Conservation (phyloP, 2,888 invertebrate species). For the Callosobruchus maculatus region DNA sequence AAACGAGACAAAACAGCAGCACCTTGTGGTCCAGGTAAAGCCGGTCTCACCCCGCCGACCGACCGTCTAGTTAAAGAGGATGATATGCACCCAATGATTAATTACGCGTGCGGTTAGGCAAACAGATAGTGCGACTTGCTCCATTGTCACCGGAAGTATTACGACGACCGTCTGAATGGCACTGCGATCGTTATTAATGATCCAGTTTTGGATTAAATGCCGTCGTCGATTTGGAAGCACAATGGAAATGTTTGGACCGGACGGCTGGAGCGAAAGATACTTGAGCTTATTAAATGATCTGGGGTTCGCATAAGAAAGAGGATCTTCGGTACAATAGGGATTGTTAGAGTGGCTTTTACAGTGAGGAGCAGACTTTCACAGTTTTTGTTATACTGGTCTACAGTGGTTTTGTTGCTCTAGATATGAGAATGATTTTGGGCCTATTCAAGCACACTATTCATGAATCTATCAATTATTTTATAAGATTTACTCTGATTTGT, state of each 20-base stretch:
- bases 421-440: too few species aligned
- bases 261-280: not conserved
- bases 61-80: slow-evolving; percentile 47
- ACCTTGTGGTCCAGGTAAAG: not conserved
- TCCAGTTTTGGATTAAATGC: slow-evolving; percentile 40
- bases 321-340: too few species aligned
- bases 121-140: slow-evolving; percentile 43
- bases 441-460: too few species aligned
- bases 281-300: not conserved
- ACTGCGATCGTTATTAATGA: slow-evolving; percentile 47
- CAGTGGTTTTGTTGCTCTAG: too few species aligned
- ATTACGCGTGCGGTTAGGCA: slow-evolving; percentile 45
- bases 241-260: slow-evolving; percentile 8
- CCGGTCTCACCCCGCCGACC: not conserved
- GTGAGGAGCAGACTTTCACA: too few species aligned
- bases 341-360: too few species aligned
- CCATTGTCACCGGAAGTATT: slow-evolving; percentile 43
- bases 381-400: too few species aligned
- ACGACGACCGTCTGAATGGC: slow-evolving; percentile 38
- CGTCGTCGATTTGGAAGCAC: slow-evolving; percentile 27
- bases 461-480: too few species aligned
- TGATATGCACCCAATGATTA: slow-evolving; percentile 50
- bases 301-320: not conserved
- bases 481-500: too few species aligned
- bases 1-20: not conserved